Conservation (phyloP, 2,888 invertebrate species). For the Dichetophora obliterata region DNA sequence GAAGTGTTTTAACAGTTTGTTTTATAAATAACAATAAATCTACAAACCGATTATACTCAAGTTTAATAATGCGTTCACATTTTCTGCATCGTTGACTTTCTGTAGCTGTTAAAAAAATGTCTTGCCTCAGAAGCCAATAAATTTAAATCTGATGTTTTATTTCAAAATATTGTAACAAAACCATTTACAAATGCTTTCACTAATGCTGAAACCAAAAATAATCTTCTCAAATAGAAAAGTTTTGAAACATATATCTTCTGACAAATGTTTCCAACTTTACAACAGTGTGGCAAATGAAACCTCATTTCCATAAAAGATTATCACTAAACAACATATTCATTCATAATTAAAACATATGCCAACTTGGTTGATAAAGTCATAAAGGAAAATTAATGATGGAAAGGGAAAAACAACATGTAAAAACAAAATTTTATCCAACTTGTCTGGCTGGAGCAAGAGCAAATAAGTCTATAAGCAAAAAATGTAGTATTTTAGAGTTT, state of each 20-base stretch:
- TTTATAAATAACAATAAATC: too few relatives aligned
- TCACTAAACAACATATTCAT: constrained; percentile 25
- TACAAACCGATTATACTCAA: too few relatives aligned
- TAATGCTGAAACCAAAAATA: neutral
- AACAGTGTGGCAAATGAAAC: neutral
- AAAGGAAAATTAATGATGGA: constrained; percentile 12
- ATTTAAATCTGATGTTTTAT: too few relatives aligned
- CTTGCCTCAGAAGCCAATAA: too few relatives aligned
- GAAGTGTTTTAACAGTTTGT: too few relatives aligned
- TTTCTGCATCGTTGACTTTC: too few relatives aligned
- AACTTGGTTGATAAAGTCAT: constrained; percentile 6
- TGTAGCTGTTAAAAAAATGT: too few relatives aligned
- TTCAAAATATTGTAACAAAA: too few relatives aligned
- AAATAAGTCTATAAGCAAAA: constrained; percentile 34
- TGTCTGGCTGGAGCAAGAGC: constrained; percentile 25
- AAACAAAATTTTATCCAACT: constrained; percentile 15
- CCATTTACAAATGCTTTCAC: constrained; percentile 2
- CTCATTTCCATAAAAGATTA: neutral
- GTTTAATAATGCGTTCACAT: too few relatives aligned
- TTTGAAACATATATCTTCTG: too few relatives aligned
- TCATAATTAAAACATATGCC: constrained; percentile 26
- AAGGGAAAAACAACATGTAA: neutral
- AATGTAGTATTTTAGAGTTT: too few relatives aligned
- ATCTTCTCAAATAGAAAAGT: neutral
- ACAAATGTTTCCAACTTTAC: too few relatives aligned